phyloP scores from a whole-genome alignment of 2,888 invertebrate species.

The Drosophila fungiperda region DNA sequence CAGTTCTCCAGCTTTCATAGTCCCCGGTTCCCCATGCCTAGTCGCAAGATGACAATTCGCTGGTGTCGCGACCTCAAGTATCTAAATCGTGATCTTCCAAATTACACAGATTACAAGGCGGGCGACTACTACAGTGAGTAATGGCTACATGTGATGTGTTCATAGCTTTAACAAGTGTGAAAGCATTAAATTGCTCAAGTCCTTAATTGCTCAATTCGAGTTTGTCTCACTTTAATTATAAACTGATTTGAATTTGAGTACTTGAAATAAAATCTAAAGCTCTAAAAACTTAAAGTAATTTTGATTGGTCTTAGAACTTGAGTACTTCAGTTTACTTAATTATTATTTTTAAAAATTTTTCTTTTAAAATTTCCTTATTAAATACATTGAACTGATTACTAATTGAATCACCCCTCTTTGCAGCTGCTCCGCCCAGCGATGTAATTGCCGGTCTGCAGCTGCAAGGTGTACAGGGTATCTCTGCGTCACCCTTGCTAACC shows the following conservation, averaged over 20 bases:
- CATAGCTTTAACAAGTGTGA: neutral
- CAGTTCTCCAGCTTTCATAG: slow-evolving; percentile 83
- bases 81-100: slow-evolving; percentile 80
- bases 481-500: slow-evolving; percentile 72
- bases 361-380: too few species aligned
- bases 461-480: slow-evolving; percentile 41
- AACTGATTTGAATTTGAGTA: neutral
- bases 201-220: neutral
- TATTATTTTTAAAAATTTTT: too few species aligned
- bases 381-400: neutral
- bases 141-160: neutral
- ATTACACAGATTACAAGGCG: slow-evolving; percentile 71
- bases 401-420: neutral
- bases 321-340: neutral
- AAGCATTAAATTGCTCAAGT: neutral
- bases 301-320: neutral
- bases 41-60: slow-evolving; percentile 83
- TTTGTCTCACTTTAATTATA: neutral
- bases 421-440: slow-evolving; percentile 71
- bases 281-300: neutral
- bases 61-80: slow-evolving; percentile 84
- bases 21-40: slow-evolving; percentile 79
- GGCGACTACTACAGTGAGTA: slow-evolving; percentile 70
- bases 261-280: neutral
- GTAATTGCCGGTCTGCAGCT: slow-evolving; percentile 40